Evolutionary conservation across 2,797 vertebrate genomes (phyloP).

Genomic region (Spinus olivaceus): DNA sequence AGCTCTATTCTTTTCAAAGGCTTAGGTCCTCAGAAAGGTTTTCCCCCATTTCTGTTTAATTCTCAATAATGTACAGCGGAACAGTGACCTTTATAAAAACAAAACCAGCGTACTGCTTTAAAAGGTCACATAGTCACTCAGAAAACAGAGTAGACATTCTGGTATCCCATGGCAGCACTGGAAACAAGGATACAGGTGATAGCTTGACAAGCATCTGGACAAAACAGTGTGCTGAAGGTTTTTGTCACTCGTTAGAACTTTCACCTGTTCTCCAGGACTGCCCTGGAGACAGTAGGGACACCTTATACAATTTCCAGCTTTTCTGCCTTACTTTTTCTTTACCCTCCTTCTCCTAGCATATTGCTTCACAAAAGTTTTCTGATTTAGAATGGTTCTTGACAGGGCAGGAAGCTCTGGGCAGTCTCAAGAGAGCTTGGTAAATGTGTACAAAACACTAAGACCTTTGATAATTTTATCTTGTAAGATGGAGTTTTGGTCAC

Average conservation of each 20-base stretch:
- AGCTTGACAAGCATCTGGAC: neutral
- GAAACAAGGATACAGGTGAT: neutral
- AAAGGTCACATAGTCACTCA: neutral
- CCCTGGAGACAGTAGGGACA: neutral
- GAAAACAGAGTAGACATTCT: neutral
- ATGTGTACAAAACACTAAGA: neutral
- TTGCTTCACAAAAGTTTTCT: neutral
- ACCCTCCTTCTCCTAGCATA: neutral
- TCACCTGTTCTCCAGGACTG: neutral
- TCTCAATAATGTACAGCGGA: neutral
- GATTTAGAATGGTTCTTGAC: neutral
- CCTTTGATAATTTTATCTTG: neutral
- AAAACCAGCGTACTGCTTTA: conserved; percentile 7
- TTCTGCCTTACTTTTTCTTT: neutral
- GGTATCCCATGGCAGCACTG: neutral
- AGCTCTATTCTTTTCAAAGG: neutral
- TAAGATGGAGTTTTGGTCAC: neutral
- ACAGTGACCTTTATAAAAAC: neutral
- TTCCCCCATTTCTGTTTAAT: neutral
- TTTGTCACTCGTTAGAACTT: neutral
- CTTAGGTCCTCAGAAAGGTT: neutral
- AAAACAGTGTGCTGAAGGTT: neutral
- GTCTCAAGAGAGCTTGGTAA: neutral
- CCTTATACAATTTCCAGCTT: neutral
- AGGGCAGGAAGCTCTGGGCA: neutral